Percentiles rank a stretch among this genome's conserved stretches.
These are phyloP conservation scores for Calyptommatus sinebrachiatus DNA, from an alignment of 2,113 vertebrate genomes.

Conservation along the genomic window DNA sequence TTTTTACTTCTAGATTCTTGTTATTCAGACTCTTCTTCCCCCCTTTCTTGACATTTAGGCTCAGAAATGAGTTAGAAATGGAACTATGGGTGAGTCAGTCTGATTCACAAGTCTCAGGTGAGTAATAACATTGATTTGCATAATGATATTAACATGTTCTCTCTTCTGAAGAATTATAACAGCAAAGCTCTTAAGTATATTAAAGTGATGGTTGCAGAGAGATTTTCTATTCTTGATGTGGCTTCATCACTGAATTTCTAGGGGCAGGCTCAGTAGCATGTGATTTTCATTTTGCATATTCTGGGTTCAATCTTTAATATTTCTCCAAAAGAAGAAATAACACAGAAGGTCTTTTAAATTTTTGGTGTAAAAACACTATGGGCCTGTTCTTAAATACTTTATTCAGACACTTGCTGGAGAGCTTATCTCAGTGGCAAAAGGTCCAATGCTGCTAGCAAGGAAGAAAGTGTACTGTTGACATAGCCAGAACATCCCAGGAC, in stretches of 20 bases:
- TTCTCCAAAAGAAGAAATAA: too few species aligned
- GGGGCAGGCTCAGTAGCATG: background rate
- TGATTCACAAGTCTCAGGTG: conserved; percentile 30
- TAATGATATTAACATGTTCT: background rate
- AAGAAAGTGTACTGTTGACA: too few species aligned
- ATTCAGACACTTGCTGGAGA: too few species aligned
- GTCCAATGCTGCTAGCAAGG: too few species aligned
- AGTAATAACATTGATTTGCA: background rate
- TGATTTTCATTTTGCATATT: too few species aligned
- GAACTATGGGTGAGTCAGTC: background rate
- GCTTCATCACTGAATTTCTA: background rate
- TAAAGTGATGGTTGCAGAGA: background rate
- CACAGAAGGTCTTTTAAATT: too few species aligned
- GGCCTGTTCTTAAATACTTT: too few species aligned
- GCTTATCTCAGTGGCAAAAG: too few species aligned
- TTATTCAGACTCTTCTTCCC: background rate
- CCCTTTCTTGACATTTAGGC: conserved; percentile 37
- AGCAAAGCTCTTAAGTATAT: background rate
- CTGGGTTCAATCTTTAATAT: too few species aligned
- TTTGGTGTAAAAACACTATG: too few species aligned
- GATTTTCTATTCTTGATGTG: background rate
- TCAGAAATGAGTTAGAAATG: conserved; percentile 59
- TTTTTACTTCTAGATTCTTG: background rate
- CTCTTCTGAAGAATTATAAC: background rate
- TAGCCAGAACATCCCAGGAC: too few species aligned